Conservation (phyloP, 2,113 vertebrate species). For the Neopipo cinnamomea region DNA sequence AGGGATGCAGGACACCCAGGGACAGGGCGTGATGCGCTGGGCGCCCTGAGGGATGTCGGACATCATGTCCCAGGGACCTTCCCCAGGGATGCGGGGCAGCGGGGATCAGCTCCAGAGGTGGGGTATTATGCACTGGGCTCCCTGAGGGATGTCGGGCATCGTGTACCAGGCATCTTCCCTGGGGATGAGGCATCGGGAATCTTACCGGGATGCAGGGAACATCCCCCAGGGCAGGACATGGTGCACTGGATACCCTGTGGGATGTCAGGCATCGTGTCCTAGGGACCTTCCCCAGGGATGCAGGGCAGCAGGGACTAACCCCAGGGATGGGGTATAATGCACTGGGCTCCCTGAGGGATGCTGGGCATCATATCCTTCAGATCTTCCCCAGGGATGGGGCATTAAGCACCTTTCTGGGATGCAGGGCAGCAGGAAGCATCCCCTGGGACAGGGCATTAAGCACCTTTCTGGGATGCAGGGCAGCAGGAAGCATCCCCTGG, state of each 20-base stretch:
- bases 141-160: not conserved
- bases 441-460: not conserved
- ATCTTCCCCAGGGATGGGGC: not conserved
- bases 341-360: not conserved
- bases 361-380: too few species aligned
- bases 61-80: too few species aligned
- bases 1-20: not conserved
- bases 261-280: not conserved
- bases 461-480: not conserved
- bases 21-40: accelerated
- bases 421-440: not conserved
- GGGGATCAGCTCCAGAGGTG: not conserved
- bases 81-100: not conserved
- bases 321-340: not conserved
- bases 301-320: not conserved
- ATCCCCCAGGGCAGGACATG: not conserved
- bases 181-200: not conserved
- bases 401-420: not conserved
- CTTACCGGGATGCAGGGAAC: not conserved
- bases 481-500: not conserved
- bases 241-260: too few species aligned
- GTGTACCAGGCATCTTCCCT: not conserved
- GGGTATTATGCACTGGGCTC: accelerated
- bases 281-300: not conserved
- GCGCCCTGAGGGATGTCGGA: not conserved